Conservation (phyloP, 1,140 invertebrate species). For the Micrasema minimum region DNA sequence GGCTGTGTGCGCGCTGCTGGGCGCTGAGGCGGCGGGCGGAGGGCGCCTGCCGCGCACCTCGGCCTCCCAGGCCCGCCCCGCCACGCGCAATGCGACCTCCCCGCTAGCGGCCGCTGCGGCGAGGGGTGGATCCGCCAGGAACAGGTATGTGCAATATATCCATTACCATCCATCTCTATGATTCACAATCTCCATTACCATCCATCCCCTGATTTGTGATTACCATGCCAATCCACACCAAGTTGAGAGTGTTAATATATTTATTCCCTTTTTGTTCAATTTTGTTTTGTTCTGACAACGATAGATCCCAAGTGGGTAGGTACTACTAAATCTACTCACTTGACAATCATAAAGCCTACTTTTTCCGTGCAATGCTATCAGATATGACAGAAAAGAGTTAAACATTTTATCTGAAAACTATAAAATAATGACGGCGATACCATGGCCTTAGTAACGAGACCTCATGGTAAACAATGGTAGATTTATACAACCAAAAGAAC, state of each 20-base stretch:
- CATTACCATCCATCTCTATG: background rate
- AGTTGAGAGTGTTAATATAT: too few relatives aligned
- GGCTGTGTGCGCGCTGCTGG: constrained; percentile 15
- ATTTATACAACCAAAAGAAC: too few relatives aligned
- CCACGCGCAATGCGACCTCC: constrained; percentile 12
- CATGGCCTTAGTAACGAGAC: too few relatives aligned
- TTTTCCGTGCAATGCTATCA: too few relatives aligned
- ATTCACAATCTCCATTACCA: background rate
- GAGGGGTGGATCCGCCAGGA: background rate
- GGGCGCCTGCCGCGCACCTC: constrained; percentile 39
- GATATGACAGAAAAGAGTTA: too few relatives aligned
- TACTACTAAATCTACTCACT: background rate
- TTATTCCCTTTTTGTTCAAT: background rate
- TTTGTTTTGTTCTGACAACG: background rate
- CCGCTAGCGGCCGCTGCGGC: constrained; percentile 7
- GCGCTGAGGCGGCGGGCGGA: background rate
- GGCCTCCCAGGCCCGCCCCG: constrained; percentile 28
- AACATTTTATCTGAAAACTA: too few relatives aligned
- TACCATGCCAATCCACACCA: too few relatives aligned
- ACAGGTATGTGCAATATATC: constrained; percentile 14
- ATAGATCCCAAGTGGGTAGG: background rate
- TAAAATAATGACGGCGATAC: too few relatives aligned
- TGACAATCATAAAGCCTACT: too few relatives aligned
- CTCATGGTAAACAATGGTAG: too few relatives aligned
- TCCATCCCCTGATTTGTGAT: too few relatives aligned